phyloP scores from a whole-genome alignment of 1,140 invertebrate species.

The Heliconius congener region DNA sequence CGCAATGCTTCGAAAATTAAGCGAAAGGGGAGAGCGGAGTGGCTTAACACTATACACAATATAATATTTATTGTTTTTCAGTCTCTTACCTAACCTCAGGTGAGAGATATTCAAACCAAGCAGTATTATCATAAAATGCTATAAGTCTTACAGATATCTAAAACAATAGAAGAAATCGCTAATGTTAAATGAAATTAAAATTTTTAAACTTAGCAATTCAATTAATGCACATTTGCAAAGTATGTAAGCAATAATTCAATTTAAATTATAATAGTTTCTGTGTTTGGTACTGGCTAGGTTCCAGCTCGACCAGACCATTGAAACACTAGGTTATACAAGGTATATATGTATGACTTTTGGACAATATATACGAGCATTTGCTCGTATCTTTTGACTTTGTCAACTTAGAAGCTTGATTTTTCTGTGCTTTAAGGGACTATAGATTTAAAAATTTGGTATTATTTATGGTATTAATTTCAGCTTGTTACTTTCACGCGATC shows the following conservation, averaged over 20 bases:
- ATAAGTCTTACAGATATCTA: not conserved
- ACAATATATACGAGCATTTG: not conserved
- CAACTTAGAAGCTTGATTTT: no score
- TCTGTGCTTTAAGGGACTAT: no score
- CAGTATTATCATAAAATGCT: not conserved
- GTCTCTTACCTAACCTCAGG: no score
- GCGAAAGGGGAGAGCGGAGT: no score
- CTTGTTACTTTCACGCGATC: no score
- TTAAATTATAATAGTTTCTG: slow-evolving; percentile 29
- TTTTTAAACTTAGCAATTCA: not conserved
- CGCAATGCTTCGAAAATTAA: no score
- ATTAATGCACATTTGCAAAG: not conserved
- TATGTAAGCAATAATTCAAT: slow-evolving; percentile 15
- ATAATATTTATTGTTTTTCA: no score
- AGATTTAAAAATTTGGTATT: no score
- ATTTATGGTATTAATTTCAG: no score
- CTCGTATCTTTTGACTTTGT: no score
- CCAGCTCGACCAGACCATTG: slow-evolving; percentile 25
- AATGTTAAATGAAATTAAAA: not conserved
- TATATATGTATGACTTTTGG: not conserved
- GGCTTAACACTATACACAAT: no score
- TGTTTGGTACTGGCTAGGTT: slow-evolving; percentile 25
- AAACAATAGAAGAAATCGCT: not conserved
- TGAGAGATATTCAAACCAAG: no score
- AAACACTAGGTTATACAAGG: not conserved